Percentiles rank a stretch among this genome's conserved stretches.
phyloP scores from a whole-genome alignment of 2,797 vertebrate species.

The Eutrigla gurnardus region DNA sequence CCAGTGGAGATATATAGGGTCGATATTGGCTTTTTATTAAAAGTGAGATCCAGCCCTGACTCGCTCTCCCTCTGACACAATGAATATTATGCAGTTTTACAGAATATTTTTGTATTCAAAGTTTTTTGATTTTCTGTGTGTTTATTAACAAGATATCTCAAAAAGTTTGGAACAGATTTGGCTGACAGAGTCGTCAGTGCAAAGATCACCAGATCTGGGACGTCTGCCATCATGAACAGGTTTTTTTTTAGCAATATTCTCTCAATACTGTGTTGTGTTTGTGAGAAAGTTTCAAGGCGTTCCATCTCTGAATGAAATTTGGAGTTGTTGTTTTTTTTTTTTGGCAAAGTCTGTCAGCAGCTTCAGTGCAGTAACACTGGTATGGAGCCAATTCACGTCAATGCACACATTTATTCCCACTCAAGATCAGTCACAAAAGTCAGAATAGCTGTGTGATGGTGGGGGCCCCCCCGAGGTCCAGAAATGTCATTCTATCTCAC shows the following conservation, averaged over 20 bases:
- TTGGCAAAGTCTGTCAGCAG: constrained; percentile 18
- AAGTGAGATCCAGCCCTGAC: background rate
- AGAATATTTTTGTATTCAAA: constrained; percentile 1
- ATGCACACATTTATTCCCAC: constrained; percentile 7
- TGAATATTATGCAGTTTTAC: constrained; percentile 3
- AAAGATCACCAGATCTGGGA: constrained; percentile 52
- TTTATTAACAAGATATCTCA: constrained; percentile 17
- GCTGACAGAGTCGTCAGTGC: constrained; percentile 15
- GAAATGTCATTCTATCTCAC: background rate
- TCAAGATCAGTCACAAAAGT: background rate
- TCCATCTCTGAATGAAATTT: constrained; percentile 24
- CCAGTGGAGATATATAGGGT: background rate
- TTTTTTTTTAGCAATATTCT: constrained; percentile 14
- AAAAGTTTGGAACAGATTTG: constrained; percentile 30
- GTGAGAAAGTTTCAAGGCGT: constrained; percentile 9
- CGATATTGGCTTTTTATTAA: background rate
- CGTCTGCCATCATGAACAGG: constrained; percentile 16
- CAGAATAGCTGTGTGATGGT: background rate
- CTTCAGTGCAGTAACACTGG: constrained; percentile 19
- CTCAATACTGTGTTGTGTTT: constrained; percentile 4
- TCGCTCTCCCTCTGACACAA: background rate
- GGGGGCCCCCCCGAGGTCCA: background rate
- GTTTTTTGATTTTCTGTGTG: constrained; percentile 3
- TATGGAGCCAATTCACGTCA: constrained; percentile 5
- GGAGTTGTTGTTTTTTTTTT: background rate